Conservation (phyloP, 2,888 invertebrate species). For the Argyra leucocephala region DNA sequence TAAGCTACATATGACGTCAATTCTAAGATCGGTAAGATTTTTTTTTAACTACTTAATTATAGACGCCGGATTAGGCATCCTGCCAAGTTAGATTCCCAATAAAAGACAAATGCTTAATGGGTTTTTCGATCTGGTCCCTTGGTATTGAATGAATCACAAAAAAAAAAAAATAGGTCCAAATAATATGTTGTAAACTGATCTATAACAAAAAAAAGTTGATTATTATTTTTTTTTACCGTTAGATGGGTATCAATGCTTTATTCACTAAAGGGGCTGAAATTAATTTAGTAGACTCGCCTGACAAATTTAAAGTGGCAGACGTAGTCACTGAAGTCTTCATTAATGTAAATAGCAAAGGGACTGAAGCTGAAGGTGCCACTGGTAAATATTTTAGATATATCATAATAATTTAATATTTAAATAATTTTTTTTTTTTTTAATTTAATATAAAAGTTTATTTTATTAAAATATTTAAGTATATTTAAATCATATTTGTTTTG, state of each 20-base stretch:
- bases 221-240: neutral
- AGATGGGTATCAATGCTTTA: constrained; percentile 63
- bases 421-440: no score
- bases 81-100: no score
- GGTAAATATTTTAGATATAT: constrained; percentile 26
- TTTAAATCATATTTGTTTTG: no score
- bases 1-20: no score
- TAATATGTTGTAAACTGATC: neutral
- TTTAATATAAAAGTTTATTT: neutral
- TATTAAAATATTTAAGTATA: constrained; percentile 33
- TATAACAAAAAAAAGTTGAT: neutral
- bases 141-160: no score
- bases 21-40: no score
- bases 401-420: no score
- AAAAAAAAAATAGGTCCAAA: constrained; percentile 50
- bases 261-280: constrained; percentile 55
- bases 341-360: constrained; percentile 79
- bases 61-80: no score
- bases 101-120: constrained; percentile 53
- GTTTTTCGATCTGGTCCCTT: no score
- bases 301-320: constrained; percentile 60
- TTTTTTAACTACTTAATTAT: no score
- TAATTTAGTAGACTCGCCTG: constrained; percentile 41
- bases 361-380: constrained; percentile 79
- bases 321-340: constrained; percentile 78